Base-by-base conservation (phyloP, 2,888 invertebrate species). In the Uropetala carovei region DNA sequence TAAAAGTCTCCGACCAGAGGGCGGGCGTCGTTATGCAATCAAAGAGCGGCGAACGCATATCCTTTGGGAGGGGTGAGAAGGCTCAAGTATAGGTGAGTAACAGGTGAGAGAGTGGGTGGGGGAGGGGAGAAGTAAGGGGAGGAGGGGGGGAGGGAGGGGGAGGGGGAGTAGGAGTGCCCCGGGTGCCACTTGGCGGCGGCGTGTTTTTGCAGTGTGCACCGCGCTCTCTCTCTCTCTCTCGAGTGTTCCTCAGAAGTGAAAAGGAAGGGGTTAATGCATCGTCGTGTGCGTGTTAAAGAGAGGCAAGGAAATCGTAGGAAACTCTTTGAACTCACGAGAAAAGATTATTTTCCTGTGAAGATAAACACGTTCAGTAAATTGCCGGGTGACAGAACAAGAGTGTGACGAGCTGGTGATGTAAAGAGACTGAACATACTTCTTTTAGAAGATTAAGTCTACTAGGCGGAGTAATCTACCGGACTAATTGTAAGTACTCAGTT, bases 151-250 rank as follows among this genome's bases (percentile, higher is more conserved):
- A 3, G 43, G 75, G 75, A 27, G 75, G 27, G 22, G 13, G 5
- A 18, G 68, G 68, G 18, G 64, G 64, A 14, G 64, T 10, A n/a
- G n/a, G 22, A 9, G 18, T 22, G 27, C 22, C 22, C 75, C 22
- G 22, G 22, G 22, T 22, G 22, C 18, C 22, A 27, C 68, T 18
- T 22, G 68, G 68, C n/a, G 18, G 68, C n/a, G 75, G 75, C 22
- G 75, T 75, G 75, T 75, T 75, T 75, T 75, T 75, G 75, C 27
- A 75, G 75, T 75, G 75, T 75, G 75, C 68, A 68, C 68, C 68
- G 68, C 68, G 68, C 43, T 1, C n/a, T n/a, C n/a, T n/a, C n/a
- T n/a, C n/a, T n/a, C n/a, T n/a, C n/a, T n/a, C 75, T 75, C 75
- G 27, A 75, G 75, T 75, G 75, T 75, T 75, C 75, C 75, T 75